Evolutionary conservation across 1,140 invertebrate species (phyloP), one percentile per base, ranked within the genome.

Genomic region (Zaprionus gabonicus): DNA sequence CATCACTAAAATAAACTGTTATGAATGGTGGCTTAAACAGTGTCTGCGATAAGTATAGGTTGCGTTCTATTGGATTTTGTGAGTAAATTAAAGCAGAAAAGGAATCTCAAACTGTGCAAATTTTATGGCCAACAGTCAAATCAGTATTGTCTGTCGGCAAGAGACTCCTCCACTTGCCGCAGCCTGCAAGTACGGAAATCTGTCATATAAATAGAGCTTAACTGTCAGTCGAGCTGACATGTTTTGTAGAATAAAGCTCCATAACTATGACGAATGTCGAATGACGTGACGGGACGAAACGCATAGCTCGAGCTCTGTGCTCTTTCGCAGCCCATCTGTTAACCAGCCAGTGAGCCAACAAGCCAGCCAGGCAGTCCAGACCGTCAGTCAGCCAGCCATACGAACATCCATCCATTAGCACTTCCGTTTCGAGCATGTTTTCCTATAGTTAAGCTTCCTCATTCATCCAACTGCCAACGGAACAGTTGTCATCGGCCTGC

Each of bases 121-220:
- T 17, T 15, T 1, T 17, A 17, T 17, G n/a, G 15, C 41, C 41
- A 46, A 25, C 20, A 51, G 20, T 51, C 20, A 51, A 51, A 51
- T 25, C 46, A 51, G 20, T 13, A 25, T 25, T 51, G 10, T 23
- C 10, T 23, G 20, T 23, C 46, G 17, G 13, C 15, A 3, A 23
- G 17, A 5, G 41, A 17, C 41, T 44, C 15, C 46, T 49, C 3
- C 46, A 49, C 46, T 49, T 49, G 46, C 20, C 46, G 9, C 12
- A 12, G 20, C 10, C 20, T 23, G 20, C 46, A 51, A 25, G 17
- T 57, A 38, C 38, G 31, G 53, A 25, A 74, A 55, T 78, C 71
- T 68, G 72, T 60, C 80, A 72, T 80, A 82, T 76, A 82, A 83
- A 82, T 81, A 82, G 80, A 72, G 76, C 71, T 82, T 72, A 82